Base-by-base conservation (phyloP, 2,113 vertebrate genomes). In the Cynocephalus volans region DNA sequence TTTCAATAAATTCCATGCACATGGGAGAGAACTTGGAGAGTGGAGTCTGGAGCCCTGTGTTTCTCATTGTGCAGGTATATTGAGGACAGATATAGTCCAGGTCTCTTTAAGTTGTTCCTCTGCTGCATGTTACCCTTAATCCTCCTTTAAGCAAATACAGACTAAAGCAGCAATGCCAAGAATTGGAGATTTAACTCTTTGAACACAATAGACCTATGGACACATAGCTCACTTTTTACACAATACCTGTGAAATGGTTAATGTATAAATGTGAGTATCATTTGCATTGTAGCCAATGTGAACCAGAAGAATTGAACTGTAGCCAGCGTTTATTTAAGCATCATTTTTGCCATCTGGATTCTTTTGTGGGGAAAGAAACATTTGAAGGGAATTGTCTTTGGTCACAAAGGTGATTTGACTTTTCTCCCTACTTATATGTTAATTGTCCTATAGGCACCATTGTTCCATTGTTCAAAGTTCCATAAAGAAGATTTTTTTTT, bases 271-370 rank as follows among this genome's bases (percentile, higher is more conserved):
- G 88, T 97, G 97, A 98, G 94, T 98, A 98, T 98, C 98, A 94
- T 98, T 98, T 98, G 97, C 98, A 88, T 98, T 98, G 97, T 98
- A 98, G 97, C 98, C 98, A 98, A 97, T 98, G 97, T 98, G 98
- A 98, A 98, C 97, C 98, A 98, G 97, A 98, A 99, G 98, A 98
- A 98, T 97, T 98, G 98, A 99, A 97, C 98, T 97, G 95, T 97
- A 98, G 98, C 98, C 98, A 98, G 97, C 98, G 98, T 99, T 98
- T 98, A 98, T 97, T 98, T 98, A 98, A 99, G 98, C 98, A 98
- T 99, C 98, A 98, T 99, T 99, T 99, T 98, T 98, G 98, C 98
- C 98, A 99, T 99, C 98, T 99, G 98, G 98, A 98, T 97, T 98
- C 98, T 98, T 97, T 98, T 96, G 97, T 96, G 97, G 97, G 80